Conservation (phyloP, 2,797 vertebrate species). For the Pseudotriccus pelzelni region DNA sequence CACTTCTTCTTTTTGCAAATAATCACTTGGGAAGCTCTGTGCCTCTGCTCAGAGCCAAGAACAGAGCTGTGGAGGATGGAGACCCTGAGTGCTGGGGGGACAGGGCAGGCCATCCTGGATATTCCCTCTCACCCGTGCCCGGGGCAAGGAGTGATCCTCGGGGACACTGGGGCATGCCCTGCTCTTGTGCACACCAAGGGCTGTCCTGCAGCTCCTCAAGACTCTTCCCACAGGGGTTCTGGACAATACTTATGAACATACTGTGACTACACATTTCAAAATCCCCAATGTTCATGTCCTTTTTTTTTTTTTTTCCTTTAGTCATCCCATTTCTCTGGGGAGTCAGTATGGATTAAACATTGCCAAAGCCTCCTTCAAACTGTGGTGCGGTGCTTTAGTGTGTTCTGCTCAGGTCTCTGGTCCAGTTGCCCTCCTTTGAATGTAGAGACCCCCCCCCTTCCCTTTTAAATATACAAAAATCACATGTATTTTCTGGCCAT, state of each 20-base stretch:
- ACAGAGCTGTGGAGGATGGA: not conserved
- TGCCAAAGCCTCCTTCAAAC: not conserved
- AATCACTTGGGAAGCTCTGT: not conserved
- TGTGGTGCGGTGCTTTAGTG: not conserved
- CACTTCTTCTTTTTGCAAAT: not conserved
- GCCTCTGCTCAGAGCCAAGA: not conserved
- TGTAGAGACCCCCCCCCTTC: not conserved
- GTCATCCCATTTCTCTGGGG: not conserved
- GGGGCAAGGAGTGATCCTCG: accelerated
- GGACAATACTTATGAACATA: not conserved
- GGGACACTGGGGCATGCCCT: not conserved
- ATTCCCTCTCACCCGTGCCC: accelerated
- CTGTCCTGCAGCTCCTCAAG: not conserved
- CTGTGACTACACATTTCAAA: not conserved
- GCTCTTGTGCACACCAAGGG: not conserved
- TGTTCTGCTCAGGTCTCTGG: not conserved
- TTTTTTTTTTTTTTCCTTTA: not conserved
- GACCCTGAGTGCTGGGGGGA: not conserved
- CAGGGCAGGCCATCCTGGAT: not conserved
- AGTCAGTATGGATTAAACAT: not conserved
- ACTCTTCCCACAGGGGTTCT: not conserved
- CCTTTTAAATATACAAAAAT: not conserved
- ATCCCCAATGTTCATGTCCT: not conserved
- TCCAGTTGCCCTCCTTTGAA: not conserved
- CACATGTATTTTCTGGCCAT: not conserved